phyloP scores from a whole-genome alignment of 1,140 invertebrate genomes.

The Listronotus bonariensis region DNA sequence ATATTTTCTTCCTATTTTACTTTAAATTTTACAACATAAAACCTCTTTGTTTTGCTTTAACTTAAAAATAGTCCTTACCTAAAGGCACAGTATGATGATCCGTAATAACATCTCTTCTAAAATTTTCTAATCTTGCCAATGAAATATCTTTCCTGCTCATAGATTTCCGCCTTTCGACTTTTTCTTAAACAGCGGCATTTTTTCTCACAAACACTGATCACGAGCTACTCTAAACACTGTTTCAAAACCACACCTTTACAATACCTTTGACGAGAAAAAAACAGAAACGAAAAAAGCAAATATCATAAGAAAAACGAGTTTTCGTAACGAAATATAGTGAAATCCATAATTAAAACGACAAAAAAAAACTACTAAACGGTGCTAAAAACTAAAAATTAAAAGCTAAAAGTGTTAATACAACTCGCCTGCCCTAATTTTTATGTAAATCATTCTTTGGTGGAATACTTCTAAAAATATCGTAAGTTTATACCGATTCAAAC shows the following conservation, averaged over 20 bases:
- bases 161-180: constrained; percentile 43
- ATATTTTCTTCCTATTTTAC: no score
- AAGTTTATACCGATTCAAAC: constrained; percentile 31
- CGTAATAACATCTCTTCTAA: constrained; percentile 51
- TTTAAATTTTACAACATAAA: no score
- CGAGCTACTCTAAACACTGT: not conserved
- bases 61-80: constrained; percentile 41
- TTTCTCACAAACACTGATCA: constrained; percentile 1
- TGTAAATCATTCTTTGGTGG: constrained; percentile 5
- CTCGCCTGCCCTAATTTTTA: constrained; percentile 21
- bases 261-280: no score
- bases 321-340: not conserved
- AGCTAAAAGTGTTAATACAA: constrained; percentile 16
- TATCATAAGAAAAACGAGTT: not conserved
- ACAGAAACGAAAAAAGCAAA: not conserved
- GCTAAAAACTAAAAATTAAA: constrained; percentile 9
- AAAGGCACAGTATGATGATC: constrained; percentile 49
- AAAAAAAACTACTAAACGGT: constrained; percentile 8
- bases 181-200: constrained; percentile 49
- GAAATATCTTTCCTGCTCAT: constrained; percentile 48
- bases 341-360: not conserved
- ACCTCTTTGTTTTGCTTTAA: no score
- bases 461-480: constrained; percentile 32
- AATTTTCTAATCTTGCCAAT: constrained; percentile 49
- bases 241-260: constrained; percentile 21